Conservation (phyloP, 2,113 vertebrate species). For the Passer domesticus region DNA sequence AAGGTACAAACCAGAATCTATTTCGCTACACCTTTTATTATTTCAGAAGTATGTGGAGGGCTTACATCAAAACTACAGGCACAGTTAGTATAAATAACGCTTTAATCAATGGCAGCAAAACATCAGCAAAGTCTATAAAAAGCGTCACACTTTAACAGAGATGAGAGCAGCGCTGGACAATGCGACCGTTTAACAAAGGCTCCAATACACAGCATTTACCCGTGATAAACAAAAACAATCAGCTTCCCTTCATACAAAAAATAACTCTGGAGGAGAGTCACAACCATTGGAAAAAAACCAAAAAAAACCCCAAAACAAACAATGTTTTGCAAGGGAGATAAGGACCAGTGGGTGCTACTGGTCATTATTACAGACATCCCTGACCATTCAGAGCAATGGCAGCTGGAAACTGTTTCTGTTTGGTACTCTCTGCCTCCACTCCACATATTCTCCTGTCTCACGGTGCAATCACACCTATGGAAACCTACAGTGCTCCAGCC, state of each 20-base stretch:
- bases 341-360: constrained; percentile 13
- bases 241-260: background rate
- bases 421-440: background rate
- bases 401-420: constrained; percentile 50
- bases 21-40: constrained; percentile 73
- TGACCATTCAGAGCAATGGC: constrained; percentile 10
- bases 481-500: background rate
- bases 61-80: constrained; percentile 77
- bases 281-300: background rate
- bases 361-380: background rate
- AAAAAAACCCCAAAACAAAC: background rate
- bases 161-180: constrained; percentile 58
- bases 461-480: background rate
- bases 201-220: constrained; percentile 27
- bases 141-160: constrained; percentile 66
- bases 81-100: constrained; percentile 77
- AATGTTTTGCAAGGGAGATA: constrained; percentile 12
- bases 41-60: constrained; percentile 62
- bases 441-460: background rate
- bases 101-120: constrained; percentile 79
- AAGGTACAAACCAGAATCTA: constrained; percentile 68
- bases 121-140: constrained; percentile 68
- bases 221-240: constrained; percentile 17
- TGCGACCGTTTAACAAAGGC: constrained; percentile 65
- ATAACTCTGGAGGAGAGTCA: background rate